A percentile compares a stretch with the other conserved stretches of the same genome.
phyloP scores from a whole-genome alignment of 2,113 vertebrate species.

The Saguinus midas region DNA sequence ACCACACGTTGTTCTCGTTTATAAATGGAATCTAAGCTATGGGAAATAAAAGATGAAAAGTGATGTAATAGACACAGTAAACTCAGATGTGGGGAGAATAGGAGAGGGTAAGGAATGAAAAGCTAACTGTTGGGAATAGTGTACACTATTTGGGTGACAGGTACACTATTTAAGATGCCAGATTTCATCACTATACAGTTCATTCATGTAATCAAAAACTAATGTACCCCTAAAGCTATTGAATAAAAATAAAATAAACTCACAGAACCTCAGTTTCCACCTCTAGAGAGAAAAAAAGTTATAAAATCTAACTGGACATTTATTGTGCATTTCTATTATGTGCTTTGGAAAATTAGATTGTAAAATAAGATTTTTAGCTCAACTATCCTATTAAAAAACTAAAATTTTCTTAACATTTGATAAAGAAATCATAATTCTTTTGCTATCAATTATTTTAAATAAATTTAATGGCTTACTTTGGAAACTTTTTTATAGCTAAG shows the following conservation, averaged over 20 bases:
- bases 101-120: too few species aligned
- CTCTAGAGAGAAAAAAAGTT: background rate
- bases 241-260: background rate
- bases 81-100: too few species aligned
- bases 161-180: too few species aligned
- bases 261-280: background rate
- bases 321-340: background rate
- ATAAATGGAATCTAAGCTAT: too few species aligned
- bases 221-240: too few species aligned
- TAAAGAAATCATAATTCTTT: background rate
- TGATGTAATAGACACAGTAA: too few species aligned
- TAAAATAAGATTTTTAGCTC: background rate
- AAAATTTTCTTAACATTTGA: background rate
- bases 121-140: too few species aligned
- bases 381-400: background rate
- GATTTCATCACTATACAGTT: too few species aligned
- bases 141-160: too few species aligned
- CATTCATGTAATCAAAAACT: too few species aligned
- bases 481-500: background rate
- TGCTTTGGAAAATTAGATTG: background rate
- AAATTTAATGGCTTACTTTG: background rate
- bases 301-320: background rate
- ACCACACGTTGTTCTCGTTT: rapidly evolving
- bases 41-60: too few species aligned
- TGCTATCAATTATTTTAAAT: constrained; percentile 38